Conservation (phyloP, 2,797 vertebrate genomes). For the Coregonus sp. region DNA sequence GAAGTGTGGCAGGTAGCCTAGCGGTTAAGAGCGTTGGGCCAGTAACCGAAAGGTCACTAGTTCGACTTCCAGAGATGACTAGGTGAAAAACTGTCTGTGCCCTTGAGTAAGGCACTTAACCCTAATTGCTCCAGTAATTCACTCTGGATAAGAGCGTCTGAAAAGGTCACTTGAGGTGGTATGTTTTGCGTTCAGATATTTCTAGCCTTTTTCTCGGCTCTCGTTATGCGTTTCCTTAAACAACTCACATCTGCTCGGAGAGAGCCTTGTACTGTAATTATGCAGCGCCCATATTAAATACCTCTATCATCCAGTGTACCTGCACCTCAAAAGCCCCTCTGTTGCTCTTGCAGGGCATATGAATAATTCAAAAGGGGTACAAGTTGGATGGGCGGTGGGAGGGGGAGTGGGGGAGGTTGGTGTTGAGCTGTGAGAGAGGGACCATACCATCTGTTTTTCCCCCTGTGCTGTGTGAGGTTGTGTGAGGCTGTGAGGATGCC, state of each 20-base stretch:
- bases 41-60: too few species aligned
- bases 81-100: too few species aligned
- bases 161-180: constrained; percentile 37
- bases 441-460: constrained; percentile 79
- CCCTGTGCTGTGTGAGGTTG: constrained; percentile 40
- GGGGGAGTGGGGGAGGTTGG: constrained; percentile 48
- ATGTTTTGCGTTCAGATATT: constrained; percentile 25
- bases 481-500: constrained; percentile 67
- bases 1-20: too few species aligned
- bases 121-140: too few species aligned
- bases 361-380: constrained; percentile 76
- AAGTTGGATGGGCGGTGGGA: constrained; percentile 6
- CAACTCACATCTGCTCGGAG: constrained; percentile 56
- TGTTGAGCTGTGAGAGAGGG: constrained; percentile 72
- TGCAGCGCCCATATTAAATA: constrained; percentile 58
- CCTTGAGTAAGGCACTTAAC: too few species aligned
- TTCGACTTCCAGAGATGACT: too few species aligned
- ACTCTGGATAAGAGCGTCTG: constrained; percentile 1
- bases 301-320: constrained; percentile 63
- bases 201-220: constrained; percentile 36
- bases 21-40: too few species aligned
- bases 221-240: constrained; percentile 34
- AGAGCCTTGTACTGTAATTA: constrained; percentile 57
- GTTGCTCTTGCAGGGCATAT: constrained; percentile 67
- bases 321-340: constrained; percentile 76